phyloP scores from a whole-genome alignment of 2,113 vertebrate species.

The Polyodon spathula region DNA sequence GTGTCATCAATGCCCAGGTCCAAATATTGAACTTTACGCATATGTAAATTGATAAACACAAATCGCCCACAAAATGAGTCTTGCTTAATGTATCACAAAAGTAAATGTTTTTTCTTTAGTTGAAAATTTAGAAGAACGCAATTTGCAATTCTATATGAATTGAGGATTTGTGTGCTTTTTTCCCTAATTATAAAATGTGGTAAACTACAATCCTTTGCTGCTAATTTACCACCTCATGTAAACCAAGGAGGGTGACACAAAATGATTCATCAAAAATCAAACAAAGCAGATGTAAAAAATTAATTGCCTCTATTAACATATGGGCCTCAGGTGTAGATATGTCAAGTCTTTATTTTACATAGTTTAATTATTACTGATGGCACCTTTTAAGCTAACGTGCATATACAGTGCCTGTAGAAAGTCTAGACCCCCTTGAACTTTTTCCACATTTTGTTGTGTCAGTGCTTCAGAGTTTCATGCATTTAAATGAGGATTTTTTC shows the following conservation, averaged over 20 bases:
- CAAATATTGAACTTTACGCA: too few species aligned
- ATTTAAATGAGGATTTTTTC: too few species aligned
- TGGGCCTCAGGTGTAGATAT: conserved; percentile 55
- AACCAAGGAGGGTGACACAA: conserved; percentile 47
- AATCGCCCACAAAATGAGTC: too few species aligned
- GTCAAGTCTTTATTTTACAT: conserved; percentile 41
- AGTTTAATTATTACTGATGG: conserved; percentile 55
- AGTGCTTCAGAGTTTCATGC: too few species aligned
- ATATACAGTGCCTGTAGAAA: too few species aligned
- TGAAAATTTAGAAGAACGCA: too few species aligned
- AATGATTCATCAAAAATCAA: conserved; percentile 52
- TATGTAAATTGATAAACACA: too few species aligned
- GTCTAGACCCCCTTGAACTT: too few species aligned
- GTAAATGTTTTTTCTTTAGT: too few species aligned
- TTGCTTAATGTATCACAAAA: too few species aligned
- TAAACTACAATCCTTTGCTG: background rate
- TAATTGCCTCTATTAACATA: conserved; percentile 61
- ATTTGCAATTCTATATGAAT: background rate
- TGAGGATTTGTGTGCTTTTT: background rate
- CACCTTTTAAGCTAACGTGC: conserved; percentile 47
- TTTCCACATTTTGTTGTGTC: too few species aligned
- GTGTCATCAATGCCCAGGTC: too few species aligned
- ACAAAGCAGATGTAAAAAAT: conserved; percentile 53
- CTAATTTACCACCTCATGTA: conserved; percentile 21
- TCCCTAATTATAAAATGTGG: background rate